A percentile compares a stretch with the other conserved stretches of the same genome.
Conservation (phyloP, 2,797 vertebrate species). For the Semaprochilodus insignis region DNA sequence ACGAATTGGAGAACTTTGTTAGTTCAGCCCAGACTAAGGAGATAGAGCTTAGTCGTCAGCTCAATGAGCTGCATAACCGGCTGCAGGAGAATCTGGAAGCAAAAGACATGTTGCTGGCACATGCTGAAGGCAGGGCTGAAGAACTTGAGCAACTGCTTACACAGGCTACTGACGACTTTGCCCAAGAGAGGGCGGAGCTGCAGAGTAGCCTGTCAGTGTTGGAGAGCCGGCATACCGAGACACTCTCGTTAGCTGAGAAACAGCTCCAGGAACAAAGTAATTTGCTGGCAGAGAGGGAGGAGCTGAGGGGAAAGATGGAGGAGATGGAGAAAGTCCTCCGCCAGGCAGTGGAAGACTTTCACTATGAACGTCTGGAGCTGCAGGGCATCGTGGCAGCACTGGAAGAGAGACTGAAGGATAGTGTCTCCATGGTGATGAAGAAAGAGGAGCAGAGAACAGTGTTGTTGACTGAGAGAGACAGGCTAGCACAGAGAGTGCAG, state of each 20-base stretch:
- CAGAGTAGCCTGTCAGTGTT: constrained; percentile 67
- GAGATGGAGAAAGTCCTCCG: constrained; percentile 76
- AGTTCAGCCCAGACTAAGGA: constrained; percentile 75
- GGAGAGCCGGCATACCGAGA: constrained; percentile 69
- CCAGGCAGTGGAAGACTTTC: constrained; percentile 72
- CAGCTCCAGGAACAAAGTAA: constrained; percentile 72
- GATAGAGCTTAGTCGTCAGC: constrained; percentile 74
- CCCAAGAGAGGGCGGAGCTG: constrained; percentile 77
- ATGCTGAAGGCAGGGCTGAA: constrained; percentile 67
- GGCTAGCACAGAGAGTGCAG: constrained; percentile 69
- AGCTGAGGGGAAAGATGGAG: constrained; percentile 72
- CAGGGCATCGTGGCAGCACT: constrained; percentile 67
- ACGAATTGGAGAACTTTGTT: constrained; percentile 74
- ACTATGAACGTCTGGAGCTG: constrained; percentile 76
- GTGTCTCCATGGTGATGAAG: constrained; percentile 36
- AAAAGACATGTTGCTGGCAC: constrained; percentile 67
- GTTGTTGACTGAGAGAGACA: constrained; percentile 72
- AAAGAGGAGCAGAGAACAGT: constrained; percentile 67
- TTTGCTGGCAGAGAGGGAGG: constrained; percentile 74
- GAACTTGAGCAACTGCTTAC: constrained; percentile 71
- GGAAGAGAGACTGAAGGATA: constrained; percentile 69
- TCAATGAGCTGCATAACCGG: constrained; percentile 76
- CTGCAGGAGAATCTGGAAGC: constrained; percentile 74
- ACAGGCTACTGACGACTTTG: constrained; percentile 74
- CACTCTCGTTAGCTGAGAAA: constrained; percentile 60